Evolutionary conservation across 1,140 invertebrate species (phyloP).

Genomic region (Bradysia coprophila): DNA sequence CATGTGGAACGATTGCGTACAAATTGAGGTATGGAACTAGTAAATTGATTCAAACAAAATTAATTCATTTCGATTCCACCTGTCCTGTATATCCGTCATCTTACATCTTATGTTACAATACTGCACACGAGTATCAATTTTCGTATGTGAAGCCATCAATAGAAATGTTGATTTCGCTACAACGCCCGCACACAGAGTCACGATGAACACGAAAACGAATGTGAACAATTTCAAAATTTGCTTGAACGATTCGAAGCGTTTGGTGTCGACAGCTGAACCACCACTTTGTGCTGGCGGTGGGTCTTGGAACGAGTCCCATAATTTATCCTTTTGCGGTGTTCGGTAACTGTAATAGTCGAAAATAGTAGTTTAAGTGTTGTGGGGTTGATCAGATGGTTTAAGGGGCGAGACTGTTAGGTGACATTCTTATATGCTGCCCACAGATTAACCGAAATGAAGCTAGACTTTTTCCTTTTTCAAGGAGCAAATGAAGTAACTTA

Average conservation of each 20-base stretch:
- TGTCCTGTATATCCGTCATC: too few species aligned
- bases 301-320: slow-evolving; percentile 82
- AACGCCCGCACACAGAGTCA: slow-evolving; percentile 60
- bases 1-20: slow-evolving; percentile 46
- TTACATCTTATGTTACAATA: slow-evolving; percentile 48
- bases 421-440: too few species aligned
- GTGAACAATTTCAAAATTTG: slow-evolving; percentile 66
- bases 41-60: slow-evolving; percentile 7
- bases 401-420: too few species aligned
- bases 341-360: neutral
- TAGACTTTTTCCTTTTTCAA: too few species aligned
- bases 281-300: slow-evolving; percentile 68
- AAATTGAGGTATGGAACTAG: slow-evolving; percentile 58
- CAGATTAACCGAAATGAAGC: too few species aligned
- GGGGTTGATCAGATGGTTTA: too few species aligned
- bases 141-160: slow-evolving; percentile 80
- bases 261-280: slow-evolving; percentile 70
- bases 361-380: too few species aligned
- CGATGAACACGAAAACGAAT: slow-evolving; percentile 62
- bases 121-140: slow-evolving; percentile 39
- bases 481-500: too few species aligned
- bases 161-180: slow-evolving; percentile 65
- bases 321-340: slow-evolving; percentile 41
- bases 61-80: too few species aligned
- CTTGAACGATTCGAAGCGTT: slow-evolving; percentile 62